Evolutionary conservation across 2,888 invertebrate genomes (phyloP).

Genomic region (Steinernema hermaphroditum): DNA sequence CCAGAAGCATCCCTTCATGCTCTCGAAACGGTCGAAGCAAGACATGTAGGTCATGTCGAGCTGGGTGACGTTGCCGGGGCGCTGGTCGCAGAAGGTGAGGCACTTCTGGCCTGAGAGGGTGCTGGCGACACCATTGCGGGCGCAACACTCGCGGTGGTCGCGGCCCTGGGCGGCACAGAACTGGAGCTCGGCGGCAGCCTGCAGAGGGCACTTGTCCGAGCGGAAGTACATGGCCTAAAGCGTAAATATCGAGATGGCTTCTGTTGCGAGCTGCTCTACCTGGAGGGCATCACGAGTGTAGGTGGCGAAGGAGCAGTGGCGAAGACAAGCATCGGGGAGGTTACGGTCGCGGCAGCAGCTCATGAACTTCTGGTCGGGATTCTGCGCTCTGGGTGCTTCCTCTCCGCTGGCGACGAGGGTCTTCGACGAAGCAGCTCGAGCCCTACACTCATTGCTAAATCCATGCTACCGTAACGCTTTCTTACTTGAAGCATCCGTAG

Average conservation of each 20-base stretch:
- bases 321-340: conserved; percentile 61
- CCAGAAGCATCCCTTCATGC: conserved; percentile 50
- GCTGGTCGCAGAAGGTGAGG: conserved; percentile 49
- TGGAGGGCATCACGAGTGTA: conserved; percentile 62
- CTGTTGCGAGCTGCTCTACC: conserved; percentile 44
- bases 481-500: conserved; percentile 1
- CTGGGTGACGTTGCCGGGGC: conserved; percentile 50
- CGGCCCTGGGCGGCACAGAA: conserved; percentile 58
- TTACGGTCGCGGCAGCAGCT: conserved; percentile 63
- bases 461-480: conserved; percentile 37
- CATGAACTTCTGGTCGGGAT: conserved; percentile 65
- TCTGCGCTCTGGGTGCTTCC: conserved; percentile 37
- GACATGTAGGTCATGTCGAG: conserved; percentile 45
- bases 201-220: conserved; percentile 62
- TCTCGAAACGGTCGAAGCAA: conserved; percentile 48
- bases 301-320: conserved; percentile 60
- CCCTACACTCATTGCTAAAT: conserved; percentile 36
- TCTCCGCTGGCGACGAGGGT: conserved; percentile 45
- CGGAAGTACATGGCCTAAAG: conserved; percentile 65
- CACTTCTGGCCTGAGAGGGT: conserved; percentile 49
- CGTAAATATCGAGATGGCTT: background rate
- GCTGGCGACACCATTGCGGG: conserved; percentile 48
- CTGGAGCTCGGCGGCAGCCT: conserved; percentile 64
- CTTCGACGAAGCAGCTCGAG: conserved; percentile 56
- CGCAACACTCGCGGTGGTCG: conserved; percentile 47